A percentile compares a stretch with the other conserved stretches of the same genome.
Conservation (phyloP, 2,888 invertebrate species). For the Steinernema hermaphroditum region DNA sequence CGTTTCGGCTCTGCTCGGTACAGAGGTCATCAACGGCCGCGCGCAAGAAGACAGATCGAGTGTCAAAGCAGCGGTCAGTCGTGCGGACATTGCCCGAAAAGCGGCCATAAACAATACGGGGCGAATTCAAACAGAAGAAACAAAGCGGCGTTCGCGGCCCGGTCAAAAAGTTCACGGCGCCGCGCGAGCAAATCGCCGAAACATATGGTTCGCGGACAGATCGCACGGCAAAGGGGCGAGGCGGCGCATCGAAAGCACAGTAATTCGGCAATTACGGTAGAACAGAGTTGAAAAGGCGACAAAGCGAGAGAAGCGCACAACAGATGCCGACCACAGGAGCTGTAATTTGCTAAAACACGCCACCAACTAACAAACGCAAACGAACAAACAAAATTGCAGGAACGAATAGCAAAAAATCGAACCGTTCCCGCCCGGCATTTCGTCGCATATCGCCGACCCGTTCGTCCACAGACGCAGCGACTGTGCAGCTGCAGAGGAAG, state of each 20-base stretch:
- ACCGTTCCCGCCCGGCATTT: no score
- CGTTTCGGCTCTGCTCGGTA: not conserved
- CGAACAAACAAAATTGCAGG: not conserved
- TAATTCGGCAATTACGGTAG: no score
- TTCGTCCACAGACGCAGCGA: no score
- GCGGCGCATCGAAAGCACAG: no score
- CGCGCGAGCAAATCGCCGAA: not conserved
- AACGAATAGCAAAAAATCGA: not conserved
- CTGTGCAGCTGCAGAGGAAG: no score
- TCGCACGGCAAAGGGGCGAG: no score
- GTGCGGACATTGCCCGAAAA: constrained; percentile 23
- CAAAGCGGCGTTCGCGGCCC: constrained; percentile 30
- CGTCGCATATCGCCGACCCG: no score
- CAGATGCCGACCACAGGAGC: no score
- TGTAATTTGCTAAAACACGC: no score
- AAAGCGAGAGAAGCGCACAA: no score
- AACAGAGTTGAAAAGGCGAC: no score
- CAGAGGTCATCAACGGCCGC: constrained; percentile 23
- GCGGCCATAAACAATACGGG: constrained; percentile 30
- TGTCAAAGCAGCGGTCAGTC: constrained; percentile 30
- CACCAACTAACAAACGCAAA: not conserved
- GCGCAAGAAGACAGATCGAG: constrained; percentile 29
- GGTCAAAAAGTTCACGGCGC: constrained; percentile 27
- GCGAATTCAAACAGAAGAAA: constrained; percentile 21
- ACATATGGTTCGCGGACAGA: constrained; percentile 25